Percentiles rank a stretch among this genome's conserved stretches.
Evolutionary conservation across 2,113 vertebrate species (phyloP).

Genomic region (Eretmochelys imbricata): DNA sequence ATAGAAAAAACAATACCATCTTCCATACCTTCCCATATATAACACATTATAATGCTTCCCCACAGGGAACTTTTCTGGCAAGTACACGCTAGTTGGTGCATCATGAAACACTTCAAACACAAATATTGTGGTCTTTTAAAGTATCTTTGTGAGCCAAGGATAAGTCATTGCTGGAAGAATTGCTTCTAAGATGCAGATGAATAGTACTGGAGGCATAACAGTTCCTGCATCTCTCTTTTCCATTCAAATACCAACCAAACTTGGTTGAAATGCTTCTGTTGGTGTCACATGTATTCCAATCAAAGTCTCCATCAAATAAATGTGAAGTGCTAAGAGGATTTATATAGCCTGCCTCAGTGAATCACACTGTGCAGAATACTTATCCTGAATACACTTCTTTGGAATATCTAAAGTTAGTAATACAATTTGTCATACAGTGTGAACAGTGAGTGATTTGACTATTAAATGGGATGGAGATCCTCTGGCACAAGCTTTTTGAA

Average conservation of each 20-base stretch:
- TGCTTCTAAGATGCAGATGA: background rate
- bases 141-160: fast-evolving
- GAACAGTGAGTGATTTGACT: background rate
- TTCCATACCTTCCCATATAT: background rate
- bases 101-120: background rate
- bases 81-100: background rate
- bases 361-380: background rate
- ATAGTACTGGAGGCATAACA: background rate
- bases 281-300: background rate
- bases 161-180: background rate
- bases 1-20: background rate
- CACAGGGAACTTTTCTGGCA: background rate
- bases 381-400: background rate
- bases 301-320: background rate
- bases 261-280: background rate
- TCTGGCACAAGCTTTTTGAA: background rate
- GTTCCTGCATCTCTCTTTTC: background rate
- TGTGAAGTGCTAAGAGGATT: fast-evolving
- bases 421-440: background rate
- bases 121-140: background rate
- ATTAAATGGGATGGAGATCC: background rate
- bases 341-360: background rate
- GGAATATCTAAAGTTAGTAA: background rate
- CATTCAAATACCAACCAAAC: background rate
- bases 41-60: background rate